phyloP scores from a whole-genome alignment of 2,797 vertebrate species.

The Acanthornis magna region DNA sequence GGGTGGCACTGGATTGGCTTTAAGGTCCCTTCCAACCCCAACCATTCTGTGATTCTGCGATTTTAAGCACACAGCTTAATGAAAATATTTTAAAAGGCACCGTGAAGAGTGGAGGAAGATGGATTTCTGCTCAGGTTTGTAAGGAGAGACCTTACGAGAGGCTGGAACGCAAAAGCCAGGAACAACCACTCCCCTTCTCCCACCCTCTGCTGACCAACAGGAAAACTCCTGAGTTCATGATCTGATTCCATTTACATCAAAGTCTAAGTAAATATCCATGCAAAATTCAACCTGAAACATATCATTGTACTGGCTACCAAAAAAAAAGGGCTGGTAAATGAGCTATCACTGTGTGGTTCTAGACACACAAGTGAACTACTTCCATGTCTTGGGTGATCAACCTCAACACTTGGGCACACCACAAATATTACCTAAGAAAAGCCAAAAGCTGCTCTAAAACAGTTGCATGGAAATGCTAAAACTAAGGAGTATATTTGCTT shows the following conservation, averaged over 20 bases:
- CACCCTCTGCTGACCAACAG: not conserved
- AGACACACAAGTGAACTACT: not conserved
- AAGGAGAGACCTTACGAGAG: not conserved
- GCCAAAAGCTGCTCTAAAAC: not conserved
- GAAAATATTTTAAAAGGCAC: not conserved
- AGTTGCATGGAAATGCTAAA: not conserved
- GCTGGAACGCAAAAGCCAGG: not conserved
- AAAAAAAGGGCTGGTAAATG: not conserved
- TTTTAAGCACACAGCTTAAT: not conserved
- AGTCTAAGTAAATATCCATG: not conserved
- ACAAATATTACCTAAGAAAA: not conserved
- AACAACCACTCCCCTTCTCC: not conserved
- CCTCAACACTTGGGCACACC: not conserved
- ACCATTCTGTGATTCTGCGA: not conserved
- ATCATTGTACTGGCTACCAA: not conserved
- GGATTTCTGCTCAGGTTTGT: not conserved
- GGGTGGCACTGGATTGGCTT: rapidly evolving
- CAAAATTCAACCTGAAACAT: not conserved
- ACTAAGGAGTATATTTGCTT: not conserved
- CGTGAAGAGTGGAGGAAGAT: not conserved
- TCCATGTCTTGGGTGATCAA: not conserved
- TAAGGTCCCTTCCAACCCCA: not conserved
- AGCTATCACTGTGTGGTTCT: not conserved
- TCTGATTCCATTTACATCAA: not conserved
- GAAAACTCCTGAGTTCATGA: not conserved